A percentile compares a stretch with the other conserved stretches of the same genome.
phyloP scores from a whole-genome alignment of 2,797 vertebrate genomes.

The Myotis planiceps region DNA sequence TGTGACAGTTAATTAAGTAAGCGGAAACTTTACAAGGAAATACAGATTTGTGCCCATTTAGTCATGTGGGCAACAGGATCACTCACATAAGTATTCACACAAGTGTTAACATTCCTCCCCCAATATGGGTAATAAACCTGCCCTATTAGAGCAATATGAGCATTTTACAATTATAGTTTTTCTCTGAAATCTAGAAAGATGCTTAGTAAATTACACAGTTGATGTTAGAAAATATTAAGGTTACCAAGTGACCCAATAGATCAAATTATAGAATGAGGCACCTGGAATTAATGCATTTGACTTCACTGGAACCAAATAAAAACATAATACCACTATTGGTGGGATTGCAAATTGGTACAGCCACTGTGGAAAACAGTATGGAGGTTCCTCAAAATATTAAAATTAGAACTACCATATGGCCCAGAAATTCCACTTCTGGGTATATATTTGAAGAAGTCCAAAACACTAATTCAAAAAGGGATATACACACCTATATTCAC shows the following conservation, averaged over 20 bases:
- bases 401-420: background rate
- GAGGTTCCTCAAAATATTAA: background rate
- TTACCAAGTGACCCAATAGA: background rate
- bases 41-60: background rate
- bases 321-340: background rate
- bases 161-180: background rate
- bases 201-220: background rate
- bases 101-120: background rate
- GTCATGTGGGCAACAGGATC: background rate
- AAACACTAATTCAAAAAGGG: background rate
- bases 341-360: too few relatives aligned
- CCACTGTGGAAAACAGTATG: too few relatives aligned
- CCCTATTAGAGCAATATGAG: background rate
- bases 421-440: background rate
- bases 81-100: background rate
- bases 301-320: constrained; percentile 27
- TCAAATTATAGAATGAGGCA: background rate
- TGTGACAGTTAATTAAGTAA: background rate
- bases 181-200: background rate
- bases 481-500: background rate
- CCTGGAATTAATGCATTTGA: background rate
- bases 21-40: constrained; percentile 5
- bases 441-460: background rate
- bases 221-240: constrained; percentile 11
- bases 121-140: background rate